A percentile compares a stretch with the other conserved stretches of the same genome.
phyloP scores from a whole-genome alignment of 2,888 invertebrate species.

The Lutraria lutraria region DNA sequence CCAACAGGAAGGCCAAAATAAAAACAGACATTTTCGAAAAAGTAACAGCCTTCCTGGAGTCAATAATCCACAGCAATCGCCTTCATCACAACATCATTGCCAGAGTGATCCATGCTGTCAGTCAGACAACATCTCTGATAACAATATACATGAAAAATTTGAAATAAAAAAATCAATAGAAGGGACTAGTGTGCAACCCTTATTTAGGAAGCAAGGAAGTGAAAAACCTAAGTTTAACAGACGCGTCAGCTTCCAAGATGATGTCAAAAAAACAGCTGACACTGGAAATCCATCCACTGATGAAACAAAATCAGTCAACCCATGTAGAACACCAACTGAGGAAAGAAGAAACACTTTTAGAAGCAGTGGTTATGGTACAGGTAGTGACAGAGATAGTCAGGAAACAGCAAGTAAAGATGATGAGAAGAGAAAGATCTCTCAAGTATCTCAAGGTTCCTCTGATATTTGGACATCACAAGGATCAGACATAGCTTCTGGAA shows the following conservation, averaged over 20 bases:
- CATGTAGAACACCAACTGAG: conserved; percentile 30
- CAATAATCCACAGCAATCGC: conserved; percentile 4
- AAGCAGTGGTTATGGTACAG: conserved; percentile 49
- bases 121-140: background rate
- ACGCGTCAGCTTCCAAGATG: conserved; percentile 46
- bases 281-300: background rate
- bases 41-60: conserved; percentile 50
- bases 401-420: conserved; percentile 9
- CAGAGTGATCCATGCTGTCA: conserved; percentile 7
- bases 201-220: background rate
- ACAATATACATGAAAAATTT: conserved; percentile 8
- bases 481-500: background rate
- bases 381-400: conserved; percentile 27
- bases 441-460: conserved; percentile 25
- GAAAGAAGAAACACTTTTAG: conserved; percentile 29
- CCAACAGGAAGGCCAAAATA: conserved; percentile 21
- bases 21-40: conserved; percentile 1
- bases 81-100: background rate
- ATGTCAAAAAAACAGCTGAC: conserved; percentile 8
- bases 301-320: background rate
- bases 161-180: conserved; percentile 35
- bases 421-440: conserved; percentile 26
- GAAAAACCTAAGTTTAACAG: conserved; percentile 31
- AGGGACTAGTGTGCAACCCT: conserved; percentile 22
- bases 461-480: conserved; percentile 37